Evolutionary conservation across 1,140 invertebrate species (phyloP).

Genomic region (Myzus persicae): DNA sequence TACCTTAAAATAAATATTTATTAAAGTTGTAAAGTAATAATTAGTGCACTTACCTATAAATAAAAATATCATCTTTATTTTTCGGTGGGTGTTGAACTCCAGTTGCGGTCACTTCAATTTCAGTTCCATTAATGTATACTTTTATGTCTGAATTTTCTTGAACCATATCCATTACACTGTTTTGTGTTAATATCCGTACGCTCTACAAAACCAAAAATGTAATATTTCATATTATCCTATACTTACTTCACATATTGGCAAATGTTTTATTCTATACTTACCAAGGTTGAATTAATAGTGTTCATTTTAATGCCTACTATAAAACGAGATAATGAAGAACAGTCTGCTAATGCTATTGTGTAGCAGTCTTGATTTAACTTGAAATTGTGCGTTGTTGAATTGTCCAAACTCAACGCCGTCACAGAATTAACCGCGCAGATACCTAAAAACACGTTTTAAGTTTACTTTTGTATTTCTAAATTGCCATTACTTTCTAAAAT

Average conservation of each 20-base stretch:
- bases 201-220: not conserved
- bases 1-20: not conserved
- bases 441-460: conserved; percentile 58
- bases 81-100: conserved; percentile 36
- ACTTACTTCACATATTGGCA: not conserved
- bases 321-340: conserved; percentile 61
- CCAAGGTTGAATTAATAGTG: conserved; percentile 18
- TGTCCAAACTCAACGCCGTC: conserved; percentile 62
- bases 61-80: conserved; percentile 17
- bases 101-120: conserved; percentile 36
- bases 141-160: conserved; percentile 35
- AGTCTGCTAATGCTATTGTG: conserved; percentile 62
- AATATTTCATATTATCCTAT: not conserved
- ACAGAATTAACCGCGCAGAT: conserved; percentile 62
- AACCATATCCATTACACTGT: conserved; percentile 36
- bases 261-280: not conserved
- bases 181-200: conserved; percentile 21
- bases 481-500: not conserved
- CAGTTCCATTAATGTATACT: conserved; percentile 15
- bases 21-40: not conserved
- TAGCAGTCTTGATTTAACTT: conserved; percentile 60
- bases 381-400: conserved; percentile 60
- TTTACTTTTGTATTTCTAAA: not conserved
- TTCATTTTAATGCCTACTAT: conserved; percentile 61
- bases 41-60: conserved; percentile 26